Base-by-base conservation (phyloP, 2,888 invertebrate species). In the Drosophila incognita region DNA sequence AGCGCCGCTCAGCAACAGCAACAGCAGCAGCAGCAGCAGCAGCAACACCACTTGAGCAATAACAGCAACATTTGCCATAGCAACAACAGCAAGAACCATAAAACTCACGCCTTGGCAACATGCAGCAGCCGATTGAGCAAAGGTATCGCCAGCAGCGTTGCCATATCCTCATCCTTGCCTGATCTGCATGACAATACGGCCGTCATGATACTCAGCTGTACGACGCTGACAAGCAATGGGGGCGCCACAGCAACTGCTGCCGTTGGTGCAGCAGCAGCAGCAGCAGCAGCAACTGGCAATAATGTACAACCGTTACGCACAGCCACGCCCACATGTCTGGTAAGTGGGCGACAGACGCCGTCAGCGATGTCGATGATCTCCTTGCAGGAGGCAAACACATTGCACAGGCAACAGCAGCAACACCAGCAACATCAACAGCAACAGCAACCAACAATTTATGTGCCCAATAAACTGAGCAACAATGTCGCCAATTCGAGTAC, bases 161-260 rank as follows among this genome's bases (percentile, higher is more conserved):
- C 90, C 51, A 92, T 92, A 78, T 93, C 93, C 58, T 93, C 92
- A 57, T 93, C 93, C 56, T 77, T 93, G 79, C 93, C 93, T 81
- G 93, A 93, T 91, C 81, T 93, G 73, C 92, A 93, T 82, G 91
- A 93, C 85, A 87, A 91, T 60, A 92, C 93, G 64, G 92, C 92
- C 81, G 93, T 93, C 74, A 92, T 92, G 92, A 93, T 93, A 72
- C 89, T 93, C 57, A 93, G 93, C 73, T 93, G 93, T 81, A 93
- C 92, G 33, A 93, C 93, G 79, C 83, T 93, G 54, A 89, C 87
- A 60, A 84, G 84, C 69, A 91, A 78, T 75, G 80, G 82, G 56
- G 51, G 54, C 69, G 74, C 68, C 65, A 69, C 81, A 51, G 77
- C 82, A 60, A 76, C 83, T 66, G 79, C 86, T 21, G 64, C 84